Percentiles rank a stretch among this genome's conserved stretches.
Conservation (phyloP, 1,140 invertebrate genomes). For the Drosophila sp. region DNA sequence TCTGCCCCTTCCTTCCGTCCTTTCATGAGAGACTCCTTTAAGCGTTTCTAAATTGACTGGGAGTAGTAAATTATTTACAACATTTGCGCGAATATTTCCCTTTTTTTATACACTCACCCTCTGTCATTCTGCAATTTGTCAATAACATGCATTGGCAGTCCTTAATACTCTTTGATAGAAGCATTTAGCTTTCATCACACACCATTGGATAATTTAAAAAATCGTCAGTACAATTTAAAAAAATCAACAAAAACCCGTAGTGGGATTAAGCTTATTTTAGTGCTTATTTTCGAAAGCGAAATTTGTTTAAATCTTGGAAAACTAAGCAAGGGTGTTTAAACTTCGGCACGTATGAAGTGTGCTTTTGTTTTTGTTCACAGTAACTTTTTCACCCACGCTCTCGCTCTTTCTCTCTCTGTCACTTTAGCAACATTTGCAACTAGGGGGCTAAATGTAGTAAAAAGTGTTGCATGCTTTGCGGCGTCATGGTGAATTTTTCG, state of each 20-base stretch:
- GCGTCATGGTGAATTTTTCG: conserved; percentile 35
- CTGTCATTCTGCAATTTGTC: conserved; percentile 54
- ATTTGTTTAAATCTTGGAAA: too few species aligned
- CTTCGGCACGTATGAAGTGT: not conserved
- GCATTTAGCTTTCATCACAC: conserved; percentile 18
- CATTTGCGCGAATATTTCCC: conserved; percentile 26
- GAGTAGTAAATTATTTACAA: conserved; percentile 69
- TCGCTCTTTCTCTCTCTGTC: not conserved
- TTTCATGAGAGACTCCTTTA: not conserved
- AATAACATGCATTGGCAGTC: conserved; percentile 44
- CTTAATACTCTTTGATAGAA: not conserved
- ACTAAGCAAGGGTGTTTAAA: not conserved
- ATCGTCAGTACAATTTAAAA: too few species aligned
- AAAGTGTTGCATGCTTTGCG: conserved; percentile 63
- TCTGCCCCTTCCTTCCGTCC: conserved; percentile 10
- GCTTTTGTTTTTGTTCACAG: not conserved
- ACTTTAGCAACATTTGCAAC: conserved; percentile 3
- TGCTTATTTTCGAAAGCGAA: too few species aligned
- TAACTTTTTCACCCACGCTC: not conserved
- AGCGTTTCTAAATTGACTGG: conserved; percentile 53
- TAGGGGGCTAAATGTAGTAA: conserved; percentile 13
- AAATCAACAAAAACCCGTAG: too few species aligned
- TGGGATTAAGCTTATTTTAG: too few species aligned
- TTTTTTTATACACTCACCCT: not conserved
- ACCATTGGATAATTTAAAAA: not conserved